Conservation (phyloP, 2,888 invertebrate species). For the Incurvaria masculella region DNA sequence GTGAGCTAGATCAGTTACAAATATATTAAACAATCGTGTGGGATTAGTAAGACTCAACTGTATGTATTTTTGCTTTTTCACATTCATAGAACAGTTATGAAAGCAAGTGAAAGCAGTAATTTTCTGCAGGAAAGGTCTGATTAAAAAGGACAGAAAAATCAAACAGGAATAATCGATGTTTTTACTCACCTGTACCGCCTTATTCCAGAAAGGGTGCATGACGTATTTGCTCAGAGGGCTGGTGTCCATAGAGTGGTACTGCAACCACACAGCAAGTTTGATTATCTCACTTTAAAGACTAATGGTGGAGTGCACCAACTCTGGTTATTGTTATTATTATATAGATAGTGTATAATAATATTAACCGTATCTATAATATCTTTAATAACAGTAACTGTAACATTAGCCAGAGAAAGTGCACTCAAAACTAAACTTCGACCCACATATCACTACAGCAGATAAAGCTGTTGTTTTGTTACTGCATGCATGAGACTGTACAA, state of each 20-base stretch:
- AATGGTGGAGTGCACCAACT: no score
- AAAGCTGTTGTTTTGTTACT: no score
- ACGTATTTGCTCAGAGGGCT: conserved; percentile 96
- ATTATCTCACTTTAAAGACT: not conserved
- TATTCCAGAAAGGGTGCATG: conserved; percentile 99
- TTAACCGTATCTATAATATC: not conserved
- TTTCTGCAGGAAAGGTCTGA: no score
- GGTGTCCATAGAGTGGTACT: conserved; percentile 97
- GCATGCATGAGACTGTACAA: no score
- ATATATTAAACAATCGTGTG: no score
- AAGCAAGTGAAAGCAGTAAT: no score
- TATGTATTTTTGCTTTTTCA: no score
- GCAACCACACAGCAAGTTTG: conserved; percentile 46
- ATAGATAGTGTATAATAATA: not conserved
- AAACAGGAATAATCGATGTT: not conserved
- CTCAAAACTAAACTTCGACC: conserved; percentile 6
- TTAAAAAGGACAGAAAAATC: not conserved
- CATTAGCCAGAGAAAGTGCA: not conserved
- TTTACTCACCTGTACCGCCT: conserved; percentile 87
- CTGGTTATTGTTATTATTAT: no score
- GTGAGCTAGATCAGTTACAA: no score
- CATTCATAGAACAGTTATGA: no score
- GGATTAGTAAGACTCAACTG: no score
- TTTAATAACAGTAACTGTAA: not conserved
- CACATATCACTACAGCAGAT: conserved; percentile 26